These are phyloP conservation scores for Lochmaea crataegi DNA, from an alignment of 2,888 invertebrate species.

Conservation along the genomic window DNA sequence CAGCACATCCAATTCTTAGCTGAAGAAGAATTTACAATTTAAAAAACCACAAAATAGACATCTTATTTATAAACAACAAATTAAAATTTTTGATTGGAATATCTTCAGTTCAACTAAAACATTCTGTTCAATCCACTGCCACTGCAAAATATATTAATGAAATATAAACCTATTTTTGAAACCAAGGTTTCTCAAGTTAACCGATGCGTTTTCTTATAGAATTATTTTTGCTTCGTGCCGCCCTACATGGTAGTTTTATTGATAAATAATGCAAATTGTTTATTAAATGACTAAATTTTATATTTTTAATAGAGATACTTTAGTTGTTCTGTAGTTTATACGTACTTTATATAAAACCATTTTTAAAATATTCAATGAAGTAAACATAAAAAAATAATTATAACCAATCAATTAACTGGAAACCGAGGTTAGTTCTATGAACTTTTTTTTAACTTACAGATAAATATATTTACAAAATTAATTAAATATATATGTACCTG, in stretches of 20 bases:
- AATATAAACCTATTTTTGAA: not conserved
- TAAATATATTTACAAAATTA: slow-evolving; percentile 3
- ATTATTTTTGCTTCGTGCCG: not conserved
- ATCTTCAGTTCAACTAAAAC: too few species aligned
- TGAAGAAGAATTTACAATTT: too few species aligned
- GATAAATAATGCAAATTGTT: too few species aligned
- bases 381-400: not conserved
- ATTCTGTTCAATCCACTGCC: not conserved
- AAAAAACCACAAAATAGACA: too few species aligned
- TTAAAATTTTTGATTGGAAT: too few species aligned
- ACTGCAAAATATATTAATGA: not conserved
- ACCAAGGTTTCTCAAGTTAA: slow-evolving; percentile 6
- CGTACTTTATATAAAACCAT: too few species aligned
- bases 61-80: too few species aligned
- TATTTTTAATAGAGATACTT: too few species aligned
- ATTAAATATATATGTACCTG: not conserved
- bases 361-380: not conserved
- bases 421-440: slow-evolving; percentile 2
- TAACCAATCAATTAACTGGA: slow-evolving; percentile 1
- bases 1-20: too few species aligned
- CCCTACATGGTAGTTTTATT: too few species aligned
- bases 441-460: not conserved
- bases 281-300: too few species aligned
- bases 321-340: too few species aligned
- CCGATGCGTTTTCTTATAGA: not conserved